Evolutionary conservation across 2,113 vertebrate genomes (phyloP).

Genomic region (Pundamilia nyererei): DNA sequence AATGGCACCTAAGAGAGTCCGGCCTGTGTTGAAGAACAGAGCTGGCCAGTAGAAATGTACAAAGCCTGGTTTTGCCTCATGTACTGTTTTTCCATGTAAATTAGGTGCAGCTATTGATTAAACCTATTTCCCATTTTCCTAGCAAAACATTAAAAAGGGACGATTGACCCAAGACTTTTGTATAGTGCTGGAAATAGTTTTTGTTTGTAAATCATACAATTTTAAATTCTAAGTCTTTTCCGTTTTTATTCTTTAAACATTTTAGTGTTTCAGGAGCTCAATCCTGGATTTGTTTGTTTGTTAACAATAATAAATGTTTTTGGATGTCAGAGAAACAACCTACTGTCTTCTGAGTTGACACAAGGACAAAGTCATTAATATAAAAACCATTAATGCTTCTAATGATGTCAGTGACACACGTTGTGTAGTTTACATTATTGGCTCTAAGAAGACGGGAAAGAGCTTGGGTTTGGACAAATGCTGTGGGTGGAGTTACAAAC

Average conservation of each 20-base stretch:
- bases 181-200: background rate
- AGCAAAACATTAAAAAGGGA: background rate
- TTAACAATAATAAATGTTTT: background rate
- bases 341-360: background rate
- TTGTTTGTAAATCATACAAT: rapidly evolving
- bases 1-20: background rate
- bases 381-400: background rate
- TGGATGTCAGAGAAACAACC: background rate
- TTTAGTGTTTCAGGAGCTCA: background rate
- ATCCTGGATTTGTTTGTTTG: background rate
- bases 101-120: background rate
- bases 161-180: background rate
- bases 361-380: background rate
- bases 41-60: rapidly evolving
- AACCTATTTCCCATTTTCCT: background rate
- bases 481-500: background rate
- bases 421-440: background rate
- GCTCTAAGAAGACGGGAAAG: background rate
- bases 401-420: rapidly evolving
- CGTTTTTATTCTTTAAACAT: background rate
- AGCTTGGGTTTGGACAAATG: background rate
- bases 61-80: background rate
- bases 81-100: background rate
- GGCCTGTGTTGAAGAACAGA: background rate
- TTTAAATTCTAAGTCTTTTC: background rate